phyloP scores from a whole-genome alignment of 1,140 invertebrate genomes.

The Dendroctonus valens region DNA sequence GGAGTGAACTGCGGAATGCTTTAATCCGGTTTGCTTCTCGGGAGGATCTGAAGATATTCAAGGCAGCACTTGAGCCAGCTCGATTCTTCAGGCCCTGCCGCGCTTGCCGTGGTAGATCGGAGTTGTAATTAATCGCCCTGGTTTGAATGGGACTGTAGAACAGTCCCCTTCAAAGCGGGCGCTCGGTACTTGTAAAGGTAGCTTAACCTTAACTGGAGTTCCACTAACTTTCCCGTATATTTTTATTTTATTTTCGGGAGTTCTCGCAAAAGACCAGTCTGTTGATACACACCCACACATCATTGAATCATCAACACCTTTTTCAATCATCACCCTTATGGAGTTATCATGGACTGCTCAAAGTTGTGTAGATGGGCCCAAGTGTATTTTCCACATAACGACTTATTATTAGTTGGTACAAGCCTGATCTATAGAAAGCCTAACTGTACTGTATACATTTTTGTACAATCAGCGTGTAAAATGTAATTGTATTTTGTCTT shows the following conservation, averaged over 20 bases:
- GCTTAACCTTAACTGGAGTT: too few species aligned
- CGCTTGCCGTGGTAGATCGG: too few species aligned
- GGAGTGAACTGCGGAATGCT: too few species aligned
- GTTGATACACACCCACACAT: conserved; percentile 5
- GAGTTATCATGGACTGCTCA: conserved; percentile 1
- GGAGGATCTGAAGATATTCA: too few species aligned
- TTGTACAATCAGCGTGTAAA: conserved; percentile 36
- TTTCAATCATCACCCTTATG: conserved; percentile 2
- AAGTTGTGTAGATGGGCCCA: conserved; percentile 24
- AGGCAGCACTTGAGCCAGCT: too few species aligned
- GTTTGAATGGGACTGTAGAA: too few species aligned
- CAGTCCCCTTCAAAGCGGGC: too few species aligned
- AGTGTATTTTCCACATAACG: conserved; percentile 43
- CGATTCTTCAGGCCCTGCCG: too few species aligned
- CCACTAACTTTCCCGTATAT: background rate
- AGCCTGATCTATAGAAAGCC: conserved; percentile 36
- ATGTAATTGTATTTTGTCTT: conserved; percentile 35
- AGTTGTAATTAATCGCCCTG: too few species aligned
- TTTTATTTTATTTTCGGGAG: conserved; percentile 26
- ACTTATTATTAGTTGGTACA: conserved; percentile 26
- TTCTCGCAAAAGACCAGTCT: conserved; percentile 10
- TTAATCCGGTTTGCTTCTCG: too few species aligned
- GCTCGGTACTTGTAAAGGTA: too few species aligned
- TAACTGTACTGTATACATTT: conserved; percentile 48
- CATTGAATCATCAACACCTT: conserved; percentile 8